phyloP scores from a whole-genome alignment of 2,888 invertebrate species.

The Strigamia crassipes region DNA sequence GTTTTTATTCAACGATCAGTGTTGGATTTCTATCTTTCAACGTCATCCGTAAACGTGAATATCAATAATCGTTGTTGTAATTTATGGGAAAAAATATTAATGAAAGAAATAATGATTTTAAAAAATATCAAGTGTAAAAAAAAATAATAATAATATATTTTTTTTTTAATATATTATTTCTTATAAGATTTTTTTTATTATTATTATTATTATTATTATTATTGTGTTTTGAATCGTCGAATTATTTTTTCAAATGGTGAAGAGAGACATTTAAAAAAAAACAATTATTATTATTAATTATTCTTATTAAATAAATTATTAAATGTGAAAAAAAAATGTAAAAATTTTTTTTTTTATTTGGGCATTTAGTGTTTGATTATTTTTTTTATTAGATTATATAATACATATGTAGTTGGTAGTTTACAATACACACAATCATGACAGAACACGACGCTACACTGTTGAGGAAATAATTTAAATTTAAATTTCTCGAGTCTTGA shows the following conservation, averaged over 20 bases:
- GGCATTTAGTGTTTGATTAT: neutral
- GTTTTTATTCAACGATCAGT: neutral
- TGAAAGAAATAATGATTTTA: neutral
- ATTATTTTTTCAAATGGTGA: neutral
- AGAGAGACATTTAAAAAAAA: conserved; percentile 14
- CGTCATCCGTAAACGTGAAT: neutral
- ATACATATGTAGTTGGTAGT: conserved; percentile 4
- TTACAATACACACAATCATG: neutral
- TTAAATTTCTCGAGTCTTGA: too few species aligned
- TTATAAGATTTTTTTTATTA: neutral
- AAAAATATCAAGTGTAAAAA: neutral
- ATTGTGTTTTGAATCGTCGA: neutral
- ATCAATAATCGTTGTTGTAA: conserved; percentile 10
- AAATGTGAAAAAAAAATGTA: conserved; percentile 12
- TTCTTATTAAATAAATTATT: conserved; percentile 4
- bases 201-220: neutral
- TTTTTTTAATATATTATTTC: conserved; percentile 10
- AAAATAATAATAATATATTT: neutral
- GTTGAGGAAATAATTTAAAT: neutral
- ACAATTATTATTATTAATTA: conserved; percentile 21
- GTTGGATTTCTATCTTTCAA: neutral
- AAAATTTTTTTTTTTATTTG: neutral
- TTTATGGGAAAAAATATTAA: neutral
- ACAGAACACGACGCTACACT: conserved; percentile 1
- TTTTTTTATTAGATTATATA: neutral